Evolutionary conservation across 2,888 invertebrate species (phyloP).

Genomic region (Apocheima hispidaria): DNA sequence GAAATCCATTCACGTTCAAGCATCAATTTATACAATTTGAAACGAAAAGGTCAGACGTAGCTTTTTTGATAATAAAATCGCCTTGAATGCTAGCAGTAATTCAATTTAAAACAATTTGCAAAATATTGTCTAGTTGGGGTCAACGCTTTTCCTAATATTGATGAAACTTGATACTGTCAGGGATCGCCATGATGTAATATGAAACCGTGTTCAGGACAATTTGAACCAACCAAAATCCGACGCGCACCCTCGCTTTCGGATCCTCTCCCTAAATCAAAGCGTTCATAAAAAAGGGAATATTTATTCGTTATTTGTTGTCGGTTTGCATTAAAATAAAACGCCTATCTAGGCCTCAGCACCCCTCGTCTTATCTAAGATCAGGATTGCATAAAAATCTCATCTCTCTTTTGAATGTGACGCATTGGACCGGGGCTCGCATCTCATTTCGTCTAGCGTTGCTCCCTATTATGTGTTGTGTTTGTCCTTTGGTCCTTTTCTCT

Average conservation of each 20-base stretch:
- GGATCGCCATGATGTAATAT: constrained; percentile 61
- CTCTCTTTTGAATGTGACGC: constrained; percentile 72
- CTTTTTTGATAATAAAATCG: constrained; percentile 33
- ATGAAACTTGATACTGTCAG: constrained; percentile 68
- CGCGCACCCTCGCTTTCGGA: constrained; percentile 65
- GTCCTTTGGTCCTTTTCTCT: constrained; percentile 47
- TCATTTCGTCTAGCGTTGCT: constrained; percentile 64
- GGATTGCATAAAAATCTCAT: constrained; percentile 83
- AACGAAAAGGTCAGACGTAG: constrained; percentile 23
- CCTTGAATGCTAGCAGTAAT: constrained; percentile 42
- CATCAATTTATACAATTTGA: constrained; percentile 40
- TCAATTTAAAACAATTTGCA: constrained; percentile 54
- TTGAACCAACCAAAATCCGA: constrained; percentile 76
- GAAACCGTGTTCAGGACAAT: constrained; percentile 77
- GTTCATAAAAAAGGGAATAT: constrained; percentile 79
- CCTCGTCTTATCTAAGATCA: constrained; percentile 81
- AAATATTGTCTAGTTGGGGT: constrained; percentile 42
- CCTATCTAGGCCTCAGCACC: constrained; percentile 80
- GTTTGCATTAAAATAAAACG: constrained; percentile 84
- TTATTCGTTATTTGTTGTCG: constrained; percentile 85
- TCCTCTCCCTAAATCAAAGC: constrained; percentile 79
- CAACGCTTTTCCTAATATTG: constrained; percentile 68
- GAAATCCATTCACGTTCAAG: constrained; percentile 30
- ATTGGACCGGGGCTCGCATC: constrained; percentile 69
- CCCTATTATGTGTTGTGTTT: constrained; percentile 4